Base-by-base conservation (phyloP, 2,797 vertebrate genomes). In the Aldrovandia affinis region DNA sequence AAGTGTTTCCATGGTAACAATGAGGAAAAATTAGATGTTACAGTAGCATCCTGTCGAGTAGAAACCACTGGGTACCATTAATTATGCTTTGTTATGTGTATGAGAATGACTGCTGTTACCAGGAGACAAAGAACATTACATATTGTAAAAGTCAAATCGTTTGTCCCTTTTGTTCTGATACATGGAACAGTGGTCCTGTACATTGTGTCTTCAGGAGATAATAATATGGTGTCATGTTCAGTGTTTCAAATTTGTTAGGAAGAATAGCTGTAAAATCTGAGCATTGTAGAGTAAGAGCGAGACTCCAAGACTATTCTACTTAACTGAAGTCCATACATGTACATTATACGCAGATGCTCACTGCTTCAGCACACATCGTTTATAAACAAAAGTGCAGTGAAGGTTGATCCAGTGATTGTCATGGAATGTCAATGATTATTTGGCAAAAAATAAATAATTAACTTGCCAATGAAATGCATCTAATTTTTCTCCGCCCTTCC, bases 1-100 rank as follows among this genome's bases (percentile, higher is more conserved):
- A 68, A 36, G 10, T 57, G 92, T 92, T 90, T 50, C 88, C 87
- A 91, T 92, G 83, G 89, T 81, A 92, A 93, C 91, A 83, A 42
- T 65, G 63, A 36, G 80, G 83, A 77, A 75, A 84, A 86, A 85
- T 83, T 30, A 86, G 88, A 86, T 86, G 78, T 84, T 85, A 82
- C 84, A 78, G 77, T 78, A 86, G 82, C 28, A 54, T 86, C 47
- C 70, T 86, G 50, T 80, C 65, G 75, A 80, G 83, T 52, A 85
- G 79, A 81, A 83, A 83, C 52, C 50, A 81, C 78, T 85, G 59
- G 63, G 84, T 84, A 86, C 87, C 85, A 86, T 87, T 83, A 54
- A 83, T 85, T 87, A 84, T 25, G 70, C 59, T 83, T 86, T 85
- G 25, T 86, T 85, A 80, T 78, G 54, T 75, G 47, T 78, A 77